A percentile compares a stretch with the other conserved stretches of the same genome.
Conservation (phyloP, 2,888 invertebrate genomes). For the Epinotia brunnichana region DNA sequence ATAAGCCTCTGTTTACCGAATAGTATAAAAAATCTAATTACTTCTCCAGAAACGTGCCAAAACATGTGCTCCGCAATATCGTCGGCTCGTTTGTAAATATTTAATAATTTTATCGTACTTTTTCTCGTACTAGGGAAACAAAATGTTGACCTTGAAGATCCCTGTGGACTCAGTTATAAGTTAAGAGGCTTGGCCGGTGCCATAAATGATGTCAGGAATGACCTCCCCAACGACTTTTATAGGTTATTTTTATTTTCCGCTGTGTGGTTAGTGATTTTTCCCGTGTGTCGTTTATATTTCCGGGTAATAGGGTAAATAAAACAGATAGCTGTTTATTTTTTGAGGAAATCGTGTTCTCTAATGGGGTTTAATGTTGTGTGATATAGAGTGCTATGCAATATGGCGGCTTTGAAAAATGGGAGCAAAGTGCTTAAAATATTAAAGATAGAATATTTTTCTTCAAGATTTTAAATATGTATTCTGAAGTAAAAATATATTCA, state of each 20-base stretch:
- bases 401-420: too few species aligned
- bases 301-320: conserved; percentile 31
- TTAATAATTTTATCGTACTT: not conserved
- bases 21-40: not conserved
- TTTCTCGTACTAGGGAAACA: not conserved
- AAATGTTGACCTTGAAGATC: conserved; percentile 22
- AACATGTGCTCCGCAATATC: not conserved
- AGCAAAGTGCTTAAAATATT: too few species aligned
- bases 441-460: too few species aligned
- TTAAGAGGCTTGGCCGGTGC: conserved; percentile 35
- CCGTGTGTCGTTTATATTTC: conserved; percentile 28
- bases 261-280: conserved; percentile 38
- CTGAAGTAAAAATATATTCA: too few species aligned
- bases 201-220: conserved; percentile 37
- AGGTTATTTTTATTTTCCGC: conserved; percentile 40
- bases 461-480: too few species aligned
- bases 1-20: not conserved
- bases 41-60: not conserved
- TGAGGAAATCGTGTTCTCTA: not conserved
- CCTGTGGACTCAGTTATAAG: conserved; percentile 17
- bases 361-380: not conserved
- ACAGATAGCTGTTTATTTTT: conserved; percentile 13
- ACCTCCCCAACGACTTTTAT: conserved; percentile 37
- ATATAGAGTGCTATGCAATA: not conserved
- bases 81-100: not conserved